These are phyloP conservation scores for Alitta virens DNA, from an alignment of 2,888 invertebrate species.

Conservation along the genomic window DNA sequence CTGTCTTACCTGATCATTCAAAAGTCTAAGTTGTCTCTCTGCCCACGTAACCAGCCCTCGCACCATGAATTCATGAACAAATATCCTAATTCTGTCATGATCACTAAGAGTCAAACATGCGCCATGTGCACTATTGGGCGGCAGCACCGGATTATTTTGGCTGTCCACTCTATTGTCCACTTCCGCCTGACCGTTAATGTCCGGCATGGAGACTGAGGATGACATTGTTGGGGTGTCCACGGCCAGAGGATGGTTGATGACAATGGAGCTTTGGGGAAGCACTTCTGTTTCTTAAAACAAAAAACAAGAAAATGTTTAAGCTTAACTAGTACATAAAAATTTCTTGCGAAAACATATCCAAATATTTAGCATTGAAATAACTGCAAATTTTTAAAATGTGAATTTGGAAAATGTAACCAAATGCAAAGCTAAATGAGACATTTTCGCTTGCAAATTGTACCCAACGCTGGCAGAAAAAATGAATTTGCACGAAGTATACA, in stretches of 20 bases:
- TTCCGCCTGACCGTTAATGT: background rate
- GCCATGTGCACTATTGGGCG: constrained; percentile 42
- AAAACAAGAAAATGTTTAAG: background rate
- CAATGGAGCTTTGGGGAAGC: constrained; percentile 10
- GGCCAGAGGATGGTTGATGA: constrained; percentile 22
- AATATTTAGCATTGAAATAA: no score
- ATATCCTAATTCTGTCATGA: constrained; percentile 78
- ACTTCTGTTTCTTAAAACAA: background rate
- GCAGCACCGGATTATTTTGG: constrained; percentile 14
- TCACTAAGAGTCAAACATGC: constrained; percentile 76
- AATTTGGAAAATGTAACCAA: no score
- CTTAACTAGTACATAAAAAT: no score
- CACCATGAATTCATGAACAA: constrained; percentile 83
- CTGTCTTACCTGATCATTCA: constrained; percentile 58
- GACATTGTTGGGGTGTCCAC: constrained; percentile 7
- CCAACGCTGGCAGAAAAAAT: no score
- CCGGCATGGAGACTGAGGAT: background rate
- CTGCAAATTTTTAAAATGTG: no score
- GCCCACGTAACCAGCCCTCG: constrained; percentile 86
- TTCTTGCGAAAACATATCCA: no score
- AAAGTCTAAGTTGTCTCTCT: constrained; percentile 78
- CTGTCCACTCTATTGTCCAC: constrained; percentile 14
- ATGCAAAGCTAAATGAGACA: no score
- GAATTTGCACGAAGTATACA: no score
- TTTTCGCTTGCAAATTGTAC: no score